Conservation (phyloP, 1,140 invertebrate genomes). For the Homarus americanus region DNA sequence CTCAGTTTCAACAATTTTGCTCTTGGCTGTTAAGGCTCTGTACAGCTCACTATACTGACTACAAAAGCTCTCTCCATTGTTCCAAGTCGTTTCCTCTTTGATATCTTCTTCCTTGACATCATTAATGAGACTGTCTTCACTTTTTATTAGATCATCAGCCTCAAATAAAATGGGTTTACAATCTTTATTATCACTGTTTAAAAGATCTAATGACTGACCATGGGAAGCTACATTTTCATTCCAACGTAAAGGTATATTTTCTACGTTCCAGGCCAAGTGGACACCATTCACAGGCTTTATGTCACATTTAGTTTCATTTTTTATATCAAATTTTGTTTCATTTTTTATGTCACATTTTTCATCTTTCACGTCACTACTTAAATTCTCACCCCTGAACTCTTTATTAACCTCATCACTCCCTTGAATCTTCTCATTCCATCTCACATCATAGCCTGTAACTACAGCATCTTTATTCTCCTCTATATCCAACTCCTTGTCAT, state of each 20-base stretch:
- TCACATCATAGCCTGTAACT: background rate
- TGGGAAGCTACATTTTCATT: background rate
- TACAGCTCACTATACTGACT: constrained; percentile 11
- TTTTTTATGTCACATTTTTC: constrained; percentile 43
- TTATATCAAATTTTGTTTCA: constrained; percentile 17
- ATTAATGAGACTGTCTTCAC: background rate
- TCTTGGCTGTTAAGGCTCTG: constrained; percentile 6
- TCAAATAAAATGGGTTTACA: background rate
- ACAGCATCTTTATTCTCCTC: background rate
- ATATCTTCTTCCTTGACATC: constrained; percentile 22
- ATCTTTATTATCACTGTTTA: background rate
- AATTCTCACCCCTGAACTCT: constrained; percentile 7
- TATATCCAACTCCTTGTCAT: constrained; percentile 38
- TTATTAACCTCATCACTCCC: background rate
- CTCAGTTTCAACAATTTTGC: background rate
- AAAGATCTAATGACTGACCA: background rate
- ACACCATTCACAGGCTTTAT: constrained; percentile 31
- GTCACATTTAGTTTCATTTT: too few species aligned
- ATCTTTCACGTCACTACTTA: background rate
- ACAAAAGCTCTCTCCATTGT: constrained; percentile 9
- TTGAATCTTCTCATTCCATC: constrained; percentile 8
- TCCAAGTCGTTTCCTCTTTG: constrained; percentile 6
- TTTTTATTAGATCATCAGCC: background rate
- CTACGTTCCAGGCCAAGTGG: background rate
- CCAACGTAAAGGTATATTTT: too few species aligned